These are phyloP conservation scores for Caenorhabditis remanei DNA, from an alignment of 1,140 invertebrate genomes.

Conservation along the genomic window DNA sequence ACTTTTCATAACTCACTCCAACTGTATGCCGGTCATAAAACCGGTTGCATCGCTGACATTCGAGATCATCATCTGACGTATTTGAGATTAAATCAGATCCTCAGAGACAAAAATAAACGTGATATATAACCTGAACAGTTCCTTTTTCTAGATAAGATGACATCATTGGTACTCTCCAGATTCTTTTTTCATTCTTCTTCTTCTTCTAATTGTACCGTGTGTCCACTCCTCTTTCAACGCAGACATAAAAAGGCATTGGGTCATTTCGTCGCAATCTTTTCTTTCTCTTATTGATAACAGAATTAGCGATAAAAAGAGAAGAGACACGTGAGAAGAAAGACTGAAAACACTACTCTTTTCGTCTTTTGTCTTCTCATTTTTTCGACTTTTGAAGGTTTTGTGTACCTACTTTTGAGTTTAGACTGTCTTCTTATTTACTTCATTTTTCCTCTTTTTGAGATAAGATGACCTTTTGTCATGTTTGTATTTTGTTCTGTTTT, in stretches of 20 bases:
- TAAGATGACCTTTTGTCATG: not conserved
- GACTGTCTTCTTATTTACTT: not conserved
- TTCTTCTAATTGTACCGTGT: not conserved
- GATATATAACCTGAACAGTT: not conserved
- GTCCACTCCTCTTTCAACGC: not conserved
- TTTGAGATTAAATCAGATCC: not conserved
- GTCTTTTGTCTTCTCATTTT: conserved; percentile 17
- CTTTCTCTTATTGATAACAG: not conserved
- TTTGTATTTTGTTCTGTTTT: too few species aligned
- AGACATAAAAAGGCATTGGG: not conserved
- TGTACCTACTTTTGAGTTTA: not conserved
- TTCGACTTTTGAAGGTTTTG: conserved; percentile 20
- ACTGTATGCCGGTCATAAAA: too few species aligned
- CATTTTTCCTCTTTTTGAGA: not conserved
- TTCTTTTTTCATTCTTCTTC: not conserved
- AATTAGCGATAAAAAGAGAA: conserved; percentile 12
- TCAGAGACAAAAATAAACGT: not conserved
- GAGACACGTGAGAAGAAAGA: not conserved
- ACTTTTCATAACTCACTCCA: too few species aligned
- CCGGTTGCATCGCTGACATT: too few species aligned
- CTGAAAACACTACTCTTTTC: not conserved
- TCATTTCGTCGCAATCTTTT: conserved; percentile 32
- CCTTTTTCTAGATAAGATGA: conserved; percentile 15
- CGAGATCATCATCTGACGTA: not conserved
- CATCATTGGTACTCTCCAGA: not conserved